Conservation (phyloP, 2,113 vertebrate species). For the Chiloscyllium plagiosum region DNA sequence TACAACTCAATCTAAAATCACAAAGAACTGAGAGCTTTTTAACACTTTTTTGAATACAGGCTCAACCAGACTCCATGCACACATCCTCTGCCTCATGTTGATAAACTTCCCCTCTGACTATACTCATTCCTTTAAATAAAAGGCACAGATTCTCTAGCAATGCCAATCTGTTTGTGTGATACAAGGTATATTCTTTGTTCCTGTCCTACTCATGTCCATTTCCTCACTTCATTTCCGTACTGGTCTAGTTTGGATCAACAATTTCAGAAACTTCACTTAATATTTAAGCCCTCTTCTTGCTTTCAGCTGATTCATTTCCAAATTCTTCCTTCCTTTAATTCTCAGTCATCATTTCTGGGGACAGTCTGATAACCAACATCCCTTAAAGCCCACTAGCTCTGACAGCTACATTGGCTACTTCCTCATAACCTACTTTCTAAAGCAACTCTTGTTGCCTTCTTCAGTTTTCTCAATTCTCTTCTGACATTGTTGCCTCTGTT, state of each 20-base stretch:
- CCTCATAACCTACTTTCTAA: background rate
- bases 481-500: background rate
- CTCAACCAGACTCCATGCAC: background rate
- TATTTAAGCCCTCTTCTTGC: background rate
- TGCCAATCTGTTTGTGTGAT: background rate
- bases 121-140: background rate
- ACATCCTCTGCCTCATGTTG: background rate
- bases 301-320: no score
- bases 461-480: background rate
- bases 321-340: background rate
- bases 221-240: no score
- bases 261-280: no score
- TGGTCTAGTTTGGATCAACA: background rate
- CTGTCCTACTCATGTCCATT: no score
- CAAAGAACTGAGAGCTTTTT: background rate
- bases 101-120: background rate
- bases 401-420: no score
- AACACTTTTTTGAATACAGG: background rate
- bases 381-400: background rate
- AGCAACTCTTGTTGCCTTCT: background rate
- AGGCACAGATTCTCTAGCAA: background rate
- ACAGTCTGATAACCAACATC: background rate
- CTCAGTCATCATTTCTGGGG: background rate
- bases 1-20: background rate
- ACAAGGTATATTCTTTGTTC: background rate